Conservation (phyloP, 2,797 vertebrate genomes). For the Jordanella pulchra region DNA sequence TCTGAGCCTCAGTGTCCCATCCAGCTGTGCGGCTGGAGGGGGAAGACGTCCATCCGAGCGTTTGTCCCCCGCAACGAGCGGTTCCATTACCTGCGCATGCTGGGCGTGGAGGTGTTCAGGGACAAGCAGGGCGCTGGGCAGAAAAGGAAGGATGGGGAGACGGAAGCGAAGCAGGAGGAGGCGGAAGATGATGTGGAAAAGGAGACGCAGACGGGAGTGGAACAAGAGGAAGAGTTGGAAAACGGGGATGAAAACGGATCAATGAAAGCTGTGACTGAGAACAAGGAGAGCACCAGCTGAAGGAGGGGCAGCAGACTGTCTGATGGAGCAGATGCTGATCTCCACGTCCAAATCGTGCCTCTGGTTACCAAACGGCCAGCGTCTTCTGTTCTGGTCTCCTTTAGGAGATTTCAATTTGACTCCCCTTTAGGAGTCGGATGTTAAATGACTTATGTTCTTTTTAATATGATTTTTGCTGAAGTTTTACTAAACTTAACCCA, state of each 20-base stretch:
- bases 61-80: constrained; percentile 96
- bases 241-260: constrained; percentile 41
- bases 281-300: constrained; percentile 34
- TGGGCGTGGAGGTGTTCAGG: constrained; percentile 90
- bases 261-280: constrained; percentile 38
- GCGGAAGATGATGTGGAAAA: constrained; percentile 5
- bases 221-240: constrained; percentile 32
- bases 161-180: constrained; percentile 45
- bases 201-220: constrained; percentile 6
- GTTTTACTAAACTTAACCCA: constrained; percentile 41
- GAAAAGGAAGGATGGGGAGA: constrained; percentile 59
- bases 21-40: constrained; percentile 96
- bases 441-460: constrained; percentile 56
- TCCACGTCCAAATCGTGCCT: constrained; percentile 17
- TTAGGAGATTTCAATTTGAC: constrained; percentile 8
- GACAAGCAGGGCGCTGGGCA: constrained; percentile 73
- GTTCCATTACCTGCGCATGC: constrained; percentile 94
- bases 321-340: constrained; percentile 23
- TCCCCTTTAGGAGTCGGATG: constrained; percentile 25
- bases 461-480: constrained; percentile 33
- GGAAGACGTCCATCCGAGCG: constrained; percentile 94
- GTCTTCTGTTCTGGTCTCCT: constrained; percentile 28
- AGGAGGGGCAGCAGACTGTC: constrained; percentile 22
- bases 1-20: constrained; percentile 90
- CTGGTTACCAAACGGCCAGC: constrained; percentile 33